Percentiles rank a stretch among this genome's conserved stretches.
Evolutionary conservation across 2,888 invertebrate genomes (phyloP).

Genomic region (Oligia strigilis): DNA sequence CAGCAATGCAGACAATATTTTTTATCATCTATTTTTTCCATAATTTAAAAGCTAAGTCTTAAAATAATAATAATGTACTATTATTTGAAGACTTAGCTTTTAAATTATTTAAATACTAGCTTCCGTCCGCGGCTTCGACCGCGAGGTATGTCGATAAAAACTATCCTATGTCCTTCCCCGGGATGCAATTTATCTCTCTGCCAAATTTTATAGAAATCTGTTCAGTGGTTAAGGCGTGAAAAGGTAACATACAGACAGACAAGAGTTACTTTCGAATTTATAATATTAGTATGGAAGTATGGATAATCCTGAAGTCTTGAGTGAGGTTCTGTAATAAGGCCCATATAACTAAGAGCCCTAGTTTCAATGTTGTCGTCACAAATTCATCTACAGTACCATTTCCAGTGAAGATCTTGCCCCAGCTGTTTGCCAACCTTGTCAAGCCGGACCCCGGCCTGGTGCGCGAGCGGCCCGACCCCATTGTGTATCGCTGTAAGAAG

Average conservation of each 20-base stretch:
- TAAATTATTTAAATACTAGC: background rate
- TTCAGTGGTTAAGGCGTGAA: no score
- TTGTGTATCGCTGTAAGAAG: constrained; percentile 95
- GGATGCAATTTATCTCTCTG: no score
- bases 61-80: no score
- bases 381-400: constrained; percentile 42
- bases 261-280: no score
- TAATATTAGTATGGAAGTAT: no score
- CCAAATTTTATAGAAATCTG: no score
- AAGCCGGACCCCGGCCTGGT: constrained; percentile 95
- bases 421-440: constrained; percentile 93
- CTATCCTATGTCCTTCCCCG: no score
- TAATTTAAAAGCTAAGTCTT: no score
- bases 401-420: constrained; percentile 95
- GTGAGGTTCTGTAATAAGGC: background rate
- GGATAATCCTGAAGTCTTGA: background rate
- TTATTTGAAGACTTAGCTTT: background rate
- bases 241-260: no score
- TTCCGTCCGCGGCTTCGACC: no score
- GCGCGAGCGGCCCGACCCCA: constrained; percentile 94
- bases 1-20: background rate
- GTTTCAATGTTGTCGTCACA: constrained; percentile 3
- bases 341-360: background rate
- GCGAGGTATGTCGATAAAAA: no score
- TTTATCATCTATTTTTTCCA: background rate